Conservation (phyloP, 2,113 vertebrate genomes). For the Myotis yumanensis region DNA sequence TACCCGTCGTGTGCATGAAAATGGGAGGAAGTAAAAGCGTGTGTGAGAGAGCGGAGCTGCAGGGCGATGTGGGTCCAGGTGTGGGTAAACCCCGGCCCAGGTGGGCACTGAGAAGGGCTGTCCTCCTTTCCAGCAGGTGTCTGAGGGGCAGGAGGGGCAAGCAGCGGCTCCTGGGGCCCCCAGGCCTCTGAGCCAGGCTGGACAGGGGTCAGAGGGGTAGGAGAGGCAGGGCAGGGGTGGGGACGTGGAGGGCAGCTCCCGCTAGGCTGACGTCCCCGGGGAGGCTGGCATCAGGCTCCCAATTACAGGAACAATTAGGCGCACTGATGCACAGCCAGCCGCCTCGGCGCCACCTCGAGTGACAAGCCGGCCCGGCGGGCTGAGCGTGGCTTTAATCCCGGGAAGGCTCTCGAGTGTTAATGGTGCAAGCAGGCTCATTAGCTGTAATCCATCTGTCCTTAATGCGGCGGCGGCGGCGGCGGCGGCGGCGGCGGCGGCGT, state of each 20-base stretch:
- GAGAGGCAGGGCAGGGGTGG: neutral
- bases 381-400: slow-evolving; percentile 68
- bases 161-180: neutral
- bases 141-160: neutral
- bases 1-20: neutral
- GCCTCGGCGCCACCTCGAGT: slow-evolving; percentile 51
- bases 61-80: neutral
- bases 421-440: slow-evolving; percentile 78
- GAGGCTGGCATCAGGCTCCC: slow-evolving; percentile 56
- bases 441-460: slow-evolving; percentile 80
- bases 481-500: neutral
- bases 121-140: no score
- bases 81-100: neutral
- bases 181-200: fast-evolving
- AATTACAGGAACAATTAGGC: slow-evolving; percentile 80
- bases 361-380: slow-evolving; percentile 70
- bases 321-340: slow-evolving; percentile 69
- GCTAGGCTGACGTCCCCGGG: neutral
- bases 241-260: neutral
- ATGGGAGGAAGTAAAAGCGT: neutral
- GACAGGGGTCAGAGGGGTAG: neutral
- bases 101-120: neutral
- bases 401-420: slow-evolving; percentile 75
- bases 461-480: slow-evolving; percentile 5
- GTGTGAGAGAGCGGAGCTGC: neutral